phyloP scores from a whole-genome alignment of 2,888 invertebrate genomes.

The Trypoxylon attenuatum region DNA sequence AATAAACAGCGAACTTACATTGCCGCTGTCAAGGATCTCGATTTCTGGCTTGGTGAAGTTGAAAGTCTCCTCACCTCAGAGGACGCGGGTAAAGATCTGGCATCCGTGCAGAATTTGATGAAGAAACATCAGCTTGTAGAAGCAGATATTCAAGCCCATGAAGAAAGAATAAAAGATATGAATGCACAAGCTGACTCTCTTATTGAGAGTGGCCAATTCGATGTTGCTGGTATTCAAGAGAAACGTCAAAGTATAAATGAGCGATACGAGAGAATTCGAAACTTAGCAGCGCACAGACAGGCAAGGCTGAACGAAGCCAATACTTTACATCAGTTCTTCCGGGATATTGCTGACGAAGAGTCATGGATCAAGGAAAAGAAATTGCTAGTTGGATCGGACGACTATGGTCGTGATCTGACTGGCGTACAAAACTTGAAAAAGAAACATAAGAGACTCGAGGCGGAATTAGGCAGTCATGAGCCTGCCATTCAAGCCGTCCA shows the following conservation, averaged over 20 bases:
- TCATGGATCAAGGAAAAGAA: slow-evolving; percentile 99
- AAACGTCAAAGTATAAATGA: slow-evolving; percentile 97
- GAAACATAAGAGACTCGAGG: slow-evolving; percentile 99
- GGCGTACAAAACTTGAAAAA: slow-evolving; percentile 99
- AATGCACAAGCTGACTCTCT: slow-evolving; percentile 96
- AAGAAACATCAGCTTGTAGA: slow-evolving; percentile 99
- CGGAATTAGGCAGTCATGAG: slow-evolving; percentile 97
- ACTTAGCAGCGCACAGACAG: slow-evolving; percentile 93
- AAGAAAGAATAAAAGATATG: slow-evolving; percentile 95
- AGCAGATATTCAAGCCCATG: slow-evolving; percentile 97
- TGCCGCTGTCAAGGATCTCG: slow-evolving; percentile 99
- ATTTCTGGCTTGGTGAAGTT: slow-evolving; percentile 99
- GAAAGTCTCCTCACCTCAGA: slow-evolving; percentile 96
- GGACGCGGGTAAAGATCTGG: slow-evolving; percentile 98
- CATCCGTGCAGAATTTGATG: slow-evolving; percentile 98
- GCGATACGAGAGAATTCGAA: slow-evolving; percentile 95
- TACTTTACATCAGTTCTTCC: slow-evolving; percentile 98
- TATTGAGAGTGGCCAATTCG: slow-evolving; percentile 97
- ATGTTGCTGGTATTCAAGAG: slow-evolving; percentile 95
- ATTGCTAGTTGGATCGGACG: slow-evolving; percentile 96
- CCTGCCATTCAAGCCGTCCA: slow-evolving; percentile 96
- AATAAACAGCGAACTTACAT: slow-evolving; percentile 99
- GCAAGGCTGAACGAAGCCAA: slow-evolving; percentile 96
- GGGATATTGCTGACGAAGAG: slow-evolving; percentile 99
- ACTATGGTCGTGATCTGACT: slow-evolving; percentile 98